These are phyloP conservation scores for Margarornis squamiger DNA, from an alignment of 2,797 vertebrate species.

Conservation along the genomic window DNA sequence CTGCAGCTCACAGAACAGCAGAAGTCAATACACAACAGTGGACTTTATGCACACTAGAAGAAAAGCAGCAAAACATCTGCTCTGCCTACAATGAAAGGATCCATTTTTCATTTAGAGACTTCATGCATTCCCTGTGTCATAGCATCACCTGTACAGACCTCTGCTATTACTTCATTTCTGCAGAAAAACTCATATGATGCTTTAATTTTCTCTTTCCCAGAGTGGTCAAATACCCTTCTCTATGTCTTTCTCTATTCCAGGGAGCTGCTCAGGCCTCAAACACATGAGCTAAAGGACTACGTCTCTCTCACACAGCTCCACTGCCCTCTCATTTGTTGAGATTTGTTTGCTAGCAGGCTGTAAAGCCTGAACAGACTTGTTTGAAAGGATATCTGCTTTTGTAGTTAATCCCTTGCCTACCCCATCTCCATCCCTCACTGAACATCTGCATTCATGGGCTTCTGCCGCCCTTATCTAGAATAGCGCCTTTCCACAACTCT, in stretches of 20 bases:
- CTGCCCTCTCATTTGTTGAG: background rate
- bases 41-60: background rate
- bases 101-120: background rate
- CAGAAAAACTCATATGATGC: background rate
- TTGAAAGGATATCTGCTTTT: background rate
- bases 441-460: background rate
- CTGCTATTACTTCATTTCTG: background rate
- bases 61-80: background rate
- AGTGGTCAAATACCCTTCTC: background rate
- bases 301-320: background rate
- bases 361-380: background rate
- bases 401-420: background rate
- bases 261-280: background rate
- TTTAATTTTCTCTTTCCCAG: background rate
- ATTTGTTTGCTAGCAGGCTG: background rate
- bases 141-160: background rate
- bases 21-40: background rate
- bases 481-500: background rate
- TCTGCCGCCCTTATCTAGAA: background rate
- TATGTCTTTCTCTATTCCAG: background rate
- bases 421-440: too few relatives aligned
- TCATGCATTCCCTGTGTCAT: fast-evolving
- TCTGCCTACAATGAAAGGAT: background rate
- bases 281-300: background rate
- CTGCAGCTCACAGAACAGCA: background rate